phyloP scores from a whole-genome alignment of 2,113 vertebrate genomes.

The Tachysurus fulvidraco region DNA sequence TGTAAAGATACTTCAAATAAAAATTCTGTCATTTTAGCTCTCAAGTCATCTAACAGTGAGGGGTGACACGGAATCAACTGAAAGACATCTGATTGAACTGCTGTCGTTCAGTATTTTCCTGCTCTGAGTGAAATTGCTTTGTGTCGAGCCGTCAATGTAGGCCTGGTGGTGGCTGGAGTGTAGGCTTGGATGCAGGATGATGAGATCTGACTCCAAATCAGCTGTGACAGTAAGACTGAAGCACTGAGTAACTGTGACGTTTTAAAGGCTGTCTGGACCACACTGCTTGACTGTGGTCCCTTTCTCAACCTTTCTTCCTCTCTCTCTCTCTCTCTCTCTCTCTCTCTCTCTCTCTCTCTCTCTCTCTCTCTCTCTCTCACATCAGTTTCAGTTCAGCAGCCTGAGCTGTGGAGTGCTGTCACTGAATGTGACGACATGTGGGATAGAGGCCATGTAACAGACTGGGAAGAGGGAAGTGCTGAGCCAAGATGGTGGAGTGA shows the following conservation, averaged over 20 bases:
- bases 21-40: constrained; percentile 31
- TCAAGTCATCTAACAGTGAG: not conserved
- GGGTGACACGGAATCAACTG: constrained; percentile 26
- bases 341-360: constrained; percentile 27
- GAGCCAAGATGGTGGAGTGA: constrained; percentile 35
- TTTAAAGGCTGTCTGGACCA: constrained; percentile 45
- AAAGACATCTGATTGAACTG: constrained; percentile 12
- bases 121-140: constrained; percentile 37
- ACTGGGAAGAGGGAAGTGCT: constrained; percentile 33
- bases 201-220: constrained; percentile 43
- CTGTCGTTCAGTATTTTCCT: constrained; percentile 31
- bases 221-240: constrained; percentile 34
- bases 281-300: constrained; percentile 60
- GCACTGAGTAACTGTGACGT: constrained; percentile 44
- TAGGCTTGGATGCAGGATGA: constrained; percentile 30
- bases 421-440: constrained; percentile 22
- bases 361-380: constrained; percentile 9
- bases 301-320: not conserved
- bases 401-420: constrained; percentile 37
- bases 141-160: constrained; percentile 12
- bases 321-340: constrained; percentile 59
- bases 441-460: constrained; percentile 29
- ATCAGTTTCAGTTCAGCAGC: constrained; percentile 44
- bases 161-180: not conserved
- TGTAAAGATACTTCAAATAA: constrained; percentile 29